These are phyloP conservation scores for Heliconius congener DNA, from an alignment of 1,140 invertebrate genomes.

Conservation along the genomic window DNA sequence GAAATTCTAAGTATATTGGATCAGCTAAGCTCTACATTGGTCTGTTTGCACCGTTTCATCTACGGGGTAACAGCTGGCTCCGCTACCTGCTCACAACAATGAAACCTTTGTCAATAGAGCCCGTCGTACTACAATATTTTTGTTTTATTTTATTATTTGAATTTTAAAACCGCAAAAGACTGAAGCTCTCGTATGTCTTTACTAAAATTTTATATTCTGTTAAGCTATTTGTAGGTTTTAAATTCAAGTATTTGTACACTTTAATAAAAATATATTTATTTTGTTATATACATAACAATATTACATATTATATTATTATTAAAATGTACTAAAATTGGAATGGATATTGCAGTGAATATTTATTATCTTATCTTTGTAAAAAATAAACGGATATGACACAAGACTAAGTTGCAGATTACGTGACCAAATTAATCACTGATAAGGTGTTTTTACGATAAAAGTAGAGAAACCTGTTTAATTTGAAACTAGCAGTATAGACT, in stretches of 20 bases:
- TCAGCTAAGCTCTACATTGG: slow-evolving; percentile 58
- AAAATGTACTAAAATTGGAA: slow-evolving; percentile 32
- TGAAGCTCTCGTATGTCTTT: slow-evolving; percentile 24
- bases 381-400: slow-evolving; percentile 67
- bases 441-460: slow-evolving; percentile 45
- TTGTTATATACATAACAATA: neutral
- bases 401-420: slow-evolving; percentile 64
- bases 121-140: slow-evolving; percentile 62
- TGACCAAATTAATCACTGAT: slow-evolving; percentile 73
- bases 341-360: slow-evolving; percentile 13
- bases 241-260: neutral
- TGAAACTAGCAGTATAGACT: neutral
- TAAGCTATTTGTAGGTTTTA: slow-evolving; percentile 1
- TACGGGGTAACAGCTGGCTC: slow-evolving; percentile 66
- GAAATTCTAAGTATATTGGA: slow-evolving; percentile 52
- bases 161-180: slow-evolving; percentile 39
- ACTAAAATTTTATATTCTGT: neutral
- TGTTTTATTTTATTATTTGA: slow-evolving; percentile 53
- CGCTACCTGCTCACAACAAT: slow-evolving; percentile 74
- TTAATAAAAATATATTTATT: neutral
- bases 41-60: slow-evolving; percentile 60
- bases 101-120: slow-evolving; percentile 65
- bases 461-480: neutral
- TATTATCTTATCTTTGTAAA: slow-evolving; percentile 68
- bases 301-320: neutral